Evolutionary conservation across 2,888 invertebrate genomes (phyloP).

Genomic region (Drosophila paracracens): DNA sequence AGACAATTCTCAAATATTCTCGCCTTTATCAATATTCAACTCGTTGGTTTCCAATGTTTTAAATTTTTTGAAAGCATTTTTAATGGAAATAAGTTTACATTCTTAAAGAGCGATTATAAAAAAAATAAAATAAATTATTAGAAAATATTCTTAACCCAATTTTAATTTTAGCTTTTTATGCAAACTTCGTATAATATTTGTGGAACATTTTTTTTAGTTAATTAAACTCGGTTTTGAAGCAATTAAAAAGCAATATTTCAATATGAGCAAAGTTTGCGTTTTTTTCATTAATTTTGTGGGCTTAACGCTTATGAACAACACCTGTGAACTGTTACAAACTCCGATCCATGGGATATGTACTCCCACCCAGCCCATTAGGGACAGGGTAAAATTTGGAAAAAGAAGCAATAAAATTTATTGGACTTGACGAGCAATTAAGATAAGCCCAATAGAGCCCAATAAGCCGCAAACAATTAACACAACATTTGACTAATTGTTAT

Average conservation of each 20-base stretch:
- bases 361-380: not conserved
- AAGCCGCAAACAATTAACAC: constrained; percentile 67
- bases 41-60: not conserved
- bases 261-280: not conserved
- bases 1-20: not conserved
- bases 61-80: not conserved
- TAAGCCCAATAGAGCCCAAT: constrained; percentile 67
- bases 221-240: not conserved
- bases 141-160: not conserved
- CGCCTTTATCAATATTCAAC: not conserved
- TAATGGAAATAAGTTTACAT: not conserved
- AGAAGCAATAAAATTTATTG: constrained; percentile 65
- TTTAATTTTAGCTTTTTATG: not conserved
- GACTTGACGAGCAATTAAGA: constrained; percentile 74
- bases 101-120: not conserved
- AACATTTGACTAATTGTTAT: constrained; percentile 75
- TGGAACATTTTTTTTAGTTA: not conserved
- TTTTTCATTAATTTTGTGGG: not conserved
- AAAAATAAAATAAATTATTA: not conserved
- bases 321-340: constrained; percentile 4
- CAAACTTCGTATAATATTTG: not conserved
- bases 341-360: not conserved
- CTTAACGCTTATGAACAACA: not conserved
- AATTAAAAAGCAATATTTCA: not conserved
- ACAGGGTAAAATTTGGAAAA: constrained; percentile 21